Percentiles rank a stretch among this genome's conserved stretches.
These are phyloP conservation scores for Ia io DNA, from an alignment of 2,113 vertebrate genomes.

Conservation along the genomic window DNA sequence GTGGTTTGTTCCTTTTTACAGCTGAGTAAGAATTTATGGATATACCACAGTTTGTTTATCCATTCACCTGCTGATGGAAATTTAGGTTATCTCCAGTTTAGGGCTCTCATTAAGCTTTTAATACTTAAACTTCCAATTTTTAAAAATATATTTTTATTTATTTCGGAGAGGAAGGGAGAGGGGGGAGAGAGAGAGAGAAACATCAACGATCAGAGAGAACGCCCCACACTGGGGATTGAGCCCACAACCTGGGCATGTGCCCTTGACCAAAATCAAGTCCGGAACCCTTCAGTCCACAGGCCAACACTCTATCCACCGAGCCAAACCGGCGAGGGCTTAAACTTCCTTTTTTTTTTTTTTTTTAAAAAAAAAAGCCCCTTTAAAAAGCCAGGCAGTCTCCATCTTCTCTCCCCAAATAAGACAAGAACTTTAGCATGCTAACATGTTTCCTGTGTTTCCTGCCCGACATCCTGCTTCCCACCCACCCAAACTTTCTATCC, in stretches of 20 bases:
- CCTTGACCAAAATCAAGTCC: too few species aligned
- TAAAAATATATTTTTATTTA: too few species aligned
- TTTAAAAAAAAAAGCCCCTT: neutral
- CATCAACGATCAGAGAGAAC: too few species aligned
- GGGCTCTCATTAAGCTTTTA: neutral
- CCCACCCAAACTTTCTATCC: neutral
- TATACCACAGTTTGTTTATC: neutral
- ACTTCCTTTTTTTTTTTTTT: neutral
- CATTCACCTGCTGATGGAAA: neutral
- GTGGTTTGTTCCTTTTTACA: neutral
- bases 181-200: too few species aligned
- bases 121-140: neutral
- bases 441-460: neutral
- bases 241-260: too few species aligned
- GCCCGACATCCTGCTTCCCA: neutral
- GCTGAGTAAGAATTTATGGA: neutral
- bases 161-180: too few species aligned
- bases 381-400: neutral
- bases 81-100: neutral
- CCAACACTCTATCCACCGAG: too few species aligned
- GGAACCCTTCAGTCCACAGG: too few species aligned
- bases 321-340: too few species aligned
- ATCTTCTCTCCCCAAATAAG: neutral
- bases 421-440: neutral
- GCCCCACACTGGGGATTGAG: too few species aligned